These are phyloP conservation scores for Lasioglossum leucozonium DNA, from an alignment of 2,888 invertebrate species.

Conservation along the genomic window DNA sequence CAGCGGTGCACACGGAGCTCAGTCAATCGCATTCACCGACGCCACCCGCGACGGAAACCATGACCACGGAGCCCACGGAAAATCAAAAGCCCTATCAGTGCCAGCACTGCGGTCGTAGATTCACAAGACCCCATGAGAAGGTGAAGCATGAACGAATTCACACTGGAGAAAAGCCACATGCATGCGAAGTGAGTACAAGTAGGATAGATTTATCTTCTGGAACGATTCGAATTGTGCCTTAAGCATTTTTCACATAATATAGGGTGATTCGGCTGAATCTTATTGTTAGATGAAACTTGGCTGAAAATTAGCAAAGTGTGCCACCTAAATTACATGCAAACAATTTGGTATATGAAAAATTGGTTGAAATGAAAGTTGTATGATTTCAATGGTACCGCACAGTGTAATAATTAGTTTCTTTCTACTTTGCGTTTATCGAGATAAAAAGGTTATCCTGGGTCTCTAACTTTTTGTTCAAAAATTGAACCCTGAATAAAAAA, in stretches of 20 bases:
- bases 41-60: slow-evolving; percentile 45
- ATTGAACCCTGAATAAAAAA: too few relatives aligned
- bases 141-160: slow-evolving; percentile 94
- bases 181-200: slow-evolving; percentile 86
- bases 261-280: too few relatives aligned
- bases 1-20: slow-evolving; percentile 87
- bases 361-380: neutral
- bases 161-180: slow-evolving; percentile 92
- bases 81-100: slow-evolving; percentile 88
- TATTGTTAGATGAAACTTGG: too few relatives aligned
- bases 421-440: too few relatives aligned
- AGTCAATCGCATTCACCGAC: slow-evolving; percentile 72
- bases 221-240: neutral
- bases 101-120: slow-evolving; percentile 89
- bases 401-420: too few relatives aligned
- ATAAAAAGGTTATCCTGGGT: too few relatives aligned
- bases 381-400: neutral
- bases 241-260: neutral
- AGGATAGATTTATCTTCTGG: neutral
- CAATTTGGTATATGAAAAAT: neutral
- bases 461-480: too few relatives aligned
- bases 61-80: slow-evolving; percentile 52
- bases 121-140: slow-evolving; percentile 91
- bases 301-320: too few relatives aligned
- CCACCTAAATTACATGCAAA: too few relatives aligned